Evolutionary conservation across 2,797 vertebrate genomes (phyloP), one percentile per base, ranked within the genome.

Genomic region (Phoxinus dragarum): DNA sequence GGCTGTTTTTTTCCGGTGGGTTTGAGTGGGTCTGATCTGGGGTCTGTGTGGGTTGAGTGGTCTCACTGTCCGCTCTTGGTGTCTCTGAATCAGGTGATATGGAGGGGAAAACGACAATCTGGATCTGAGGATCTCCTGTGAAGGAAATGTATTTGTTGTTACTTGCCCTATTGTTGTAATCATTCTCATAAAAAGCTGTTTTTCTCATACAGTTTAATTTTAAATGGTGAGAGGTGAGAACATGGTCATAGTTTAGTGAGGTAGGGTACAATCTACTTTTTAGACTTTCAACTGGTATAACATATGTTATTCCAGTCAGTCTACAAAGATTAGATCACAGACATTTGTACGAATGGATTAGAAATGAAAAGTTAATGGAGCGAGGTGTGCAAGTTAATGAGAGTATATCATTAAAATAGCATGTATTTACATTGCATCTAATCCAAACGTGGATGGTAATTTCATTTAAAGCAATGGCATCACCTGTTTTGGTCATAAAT

Each of bases 81-180:
- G 3, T 61, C 44, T 38, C 31, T 64, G 27, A 17, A 44, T 54
- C 4, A 42, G 16, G 5, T 27, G 12, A 16, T 3, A 61, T 8
- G 11, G 34, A 52, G 6, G 81, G 73, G 1, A 40, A 40, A 8
- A 23, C 6, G 1, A 4, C 0, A 17, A 64, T 7, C 42, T 72
- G 81, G 31, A 17, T 27, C 16, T 86, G 73, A 61, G 31, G 1
- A 10, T 23, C 16, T 79, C 34, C 84, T 84, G 79, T 71, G 47
- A 69, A 9, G 5, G 54, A 86, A 81, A 17, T 75, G 17, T 11
- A 31, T 49, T 77, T 27, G 27, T 44, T 52, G 19, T 17, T 71
- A 34, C 12, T 36, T 67, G 19, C 12, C 10, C 1, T 23, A 38
- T 21, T 40, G 52, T 56, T 38, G 3, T 72, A 16, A 27, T 27